Evolutionary conservation across 1,140 invertebrate genomes (phyloP), one percentile per base, ranked within the genome.

Genomic region (Plutomurus gul): DNA sequence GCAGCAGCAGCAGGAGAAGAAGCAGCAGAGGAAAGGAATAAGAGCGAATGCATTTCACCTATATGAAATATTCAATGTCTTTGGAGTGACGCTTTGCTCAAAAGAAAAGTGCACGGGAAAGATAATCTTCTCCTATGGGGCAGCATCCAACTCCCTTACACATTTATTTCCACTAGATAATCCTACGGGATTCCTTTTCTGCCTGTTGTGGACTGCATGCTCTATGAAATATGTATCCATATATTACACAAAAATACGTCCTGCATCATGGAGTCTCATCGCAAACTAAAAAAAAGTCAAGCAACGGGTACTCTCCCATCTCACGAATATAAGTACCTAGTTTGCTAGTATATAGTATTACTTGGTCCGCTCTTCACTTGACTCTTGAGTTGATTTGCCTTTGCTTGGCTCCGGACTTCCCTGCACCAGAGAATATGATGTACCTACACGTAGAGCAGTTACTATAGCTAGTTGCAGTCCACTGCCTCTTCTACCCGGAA

Each of bases 101-200:
- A 56, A 80, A 75, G 70, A 75, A 80, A 78, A 77, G 77, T 77
- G 79, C 78, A 80, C 73, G 72, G 79, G 76, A 82, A 82, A 82
- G 77, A 82, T 81, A 79, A 81, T 82, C 77, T 80, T 37, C 70
- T 80, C 81, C 78, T 72, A n/a, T 77, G 81, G 81, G 81, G 65
- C 77, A 75, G 25, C 56, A 76, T 75, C 75, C 77, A 79, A 82
- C 81, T 82, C 81, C 77, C 81, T 82, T 75, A 80, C 78, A 79
- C 81, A 82, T 82, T 82, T 82, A 80, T 82, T 82, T 82, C 78
- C 77, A 82, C 81, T 82, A 82, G 70, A 74, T 70, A 79, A 77
- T 80, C 78, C 81, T 33, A 22, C 27, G 73, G 75, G 81, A 78
- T 76, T 76, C 39, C 74, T 65, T 37, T 80, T 71, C 73, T 80